Conservation (phyloP, 2,113 vertebrate species). For the Scortum barcoo region DNA sequence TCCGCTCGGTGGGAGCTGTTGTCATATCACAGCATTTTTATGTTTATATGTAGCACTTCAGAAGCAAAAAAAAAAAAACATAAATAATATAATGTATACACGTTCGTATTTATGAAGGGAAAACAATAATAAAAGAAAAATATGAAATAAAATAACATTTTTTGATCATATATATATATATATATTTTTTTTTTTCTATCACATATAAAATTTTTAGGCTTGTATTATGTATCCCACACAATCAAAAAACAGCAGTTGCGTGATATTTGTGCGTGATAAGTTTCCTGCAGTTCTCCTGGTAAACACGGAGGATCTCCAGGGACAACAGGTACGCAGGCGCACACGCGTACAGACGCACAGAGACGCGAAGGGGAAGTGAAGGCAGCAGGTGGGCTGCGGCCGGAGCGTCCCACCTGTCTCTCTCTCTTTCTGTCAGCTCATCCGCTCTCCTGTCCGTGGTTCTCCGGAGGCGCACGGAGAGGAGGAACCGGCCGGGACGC, state of each 20-base stretch:
- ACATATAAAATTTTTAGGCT: no score
- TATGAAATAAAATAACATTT: no score
- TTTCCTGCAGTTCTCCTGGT: no score
- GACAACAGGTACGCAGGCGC: slow-evolving; percentile 58
- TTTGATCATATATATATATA: no score
- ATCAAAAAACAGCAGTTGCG: no score
- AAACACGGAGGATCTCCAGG: slow-evolving; percentile 79
- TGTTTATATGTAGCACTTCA: not conserved
- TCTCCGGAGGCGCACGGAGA: no score
- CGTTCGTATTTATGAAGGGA: not conserved
- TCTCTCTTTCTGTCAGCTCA: not conserved
- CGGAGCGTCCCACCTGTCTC: not conserved
- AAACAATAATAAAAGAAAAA: not conserved
- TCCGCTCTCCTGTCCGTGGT: not conserved
- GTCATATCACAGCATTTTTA: not conserved
- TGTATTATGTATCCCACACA: no score
- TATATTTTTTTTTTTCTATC: no score
- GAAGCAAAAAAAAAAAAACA: not conserved
- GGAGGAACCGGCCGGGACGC: not conserved
- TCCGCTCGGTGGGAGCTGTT: not conserved
- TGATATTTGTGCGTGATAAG: no score
- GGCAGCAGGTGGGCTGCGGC: slow-evolving; percentile 28
- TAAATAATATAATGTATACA: not conserved
- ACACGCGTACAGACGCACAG: not conserved
- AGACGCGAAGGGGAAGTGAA: slow-evolving; percentile 7